Base-by-base conservation (phyloP, 2,888 invertebrate species). In the Hyalella azteca region DNA sequence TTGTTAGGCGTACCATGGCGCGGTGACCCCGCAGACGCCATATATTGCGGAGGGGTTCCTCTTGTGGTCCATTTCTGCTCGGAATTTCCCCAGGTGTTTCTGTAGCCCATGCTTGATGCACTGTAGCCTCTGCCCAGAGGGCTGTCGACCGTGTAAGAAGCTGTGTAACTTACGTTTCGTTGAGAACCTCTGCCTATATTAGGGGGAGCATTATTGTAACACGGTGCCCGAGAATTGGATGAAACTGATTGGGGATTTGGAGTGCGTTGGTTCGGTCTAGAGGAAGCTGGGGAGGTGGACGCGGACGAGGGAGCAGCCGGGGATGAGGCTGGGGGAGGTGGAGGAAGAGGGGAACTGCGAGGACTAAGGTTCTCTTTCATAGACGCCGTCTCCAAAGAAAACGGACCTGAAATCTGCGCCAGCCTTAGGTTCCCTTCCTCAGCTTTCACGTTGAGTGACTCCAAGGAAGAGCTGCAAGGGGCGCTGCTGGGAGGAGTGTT, bases 41-140 rank as follows among this genome's bases (percentile, higher is more conserved):
- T 78, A 73, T 80, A 84, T 40, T 84, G 83, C 19, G 83, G 83
- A 7, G 83, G 83, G n/a, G 83, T 84, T 60, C 81, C 83, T 50
- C 83, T 80, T 13, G 76, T 59, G 29, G 73, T 76, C 78, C 83
- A 50, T 48, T 82, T 81, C 59, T 81, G 83, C 40, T 84, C 83
- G 54, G 80, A 66, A 7, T 40, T 50, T 5, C 41, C 36, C 83
- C 83, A 84, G 11, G 79, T 76, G n/a, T 45, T 75, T 75, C 75
- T 41, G 45, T 45, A 75, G 9, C 75, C 75, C 40, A 45, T 45
- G 36, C 26, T 49, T 7, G 66, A 29, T n/a, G 29, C 26, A 13
- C 48, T 73, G 73, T 79, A 73, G 4, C 73, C 49, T 73, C 66
- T 22, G 19, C 79, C 79, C 9, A 73, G 29, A n/a, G 66, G 79